Percentiles rank a stretch among this genome's conserved stretches.
These are phyloP conservation scores for Xylophagus ater DNA, from an alignment of 2,888 invertebrate species.

Conservation along the genomic window DNA sequence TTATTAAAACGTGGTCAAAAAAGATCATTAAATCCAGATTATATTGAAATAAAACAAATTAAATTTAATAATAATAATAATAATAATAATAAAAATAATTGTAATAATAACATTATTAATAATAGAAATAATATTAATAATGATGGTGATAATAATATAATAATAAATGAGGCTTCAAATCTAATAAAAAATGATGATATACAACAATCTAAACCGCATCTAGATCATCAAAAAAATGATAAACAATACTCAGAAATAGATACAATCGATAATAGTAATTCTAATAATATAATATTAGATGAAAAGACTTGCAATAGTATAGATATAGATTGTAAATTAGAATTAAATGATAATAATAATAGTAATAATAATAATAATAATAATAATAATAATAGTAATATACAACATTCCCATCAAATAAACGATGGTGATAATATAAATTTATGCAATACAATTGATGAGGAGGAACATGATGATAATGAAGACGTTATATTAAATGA, in stretches of 20 bases:
- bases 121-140: neutral
- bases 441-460: neutral
- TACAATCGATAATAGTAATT: slow-evolving; percentile 2
- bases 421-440: no score
- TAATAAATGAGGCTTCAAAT: no score
- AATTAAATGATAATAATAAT: slow-evolving; percentile 11
- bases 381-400: neutral
- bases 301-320: slow-evolving; percentile 9
- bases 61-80: slow-evolving; percentile 15
- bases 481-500: slow-evolving; percentile 13
- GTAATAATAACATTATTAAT: neutral
- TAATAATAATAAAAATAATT: neutral
- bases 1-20: slow-evolving; percentile 15
- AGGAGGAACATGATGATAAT: neutral
- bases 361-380: slow-evolving; percentile 13
- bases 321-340: slow-evolving; percentile 14
- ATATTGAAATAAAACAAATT: slow-evolving; percentile 15
- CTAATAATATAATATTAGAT: slow-evolving; percentile 15
- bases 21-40: slow-evolving; percentile 18
- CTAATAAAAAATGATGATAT: no score
- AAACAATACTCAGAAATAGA: slow-evolving; percentile 12
- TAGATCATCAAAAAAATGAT: no score
- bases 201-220: no score
- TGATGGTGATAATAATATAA: no score
- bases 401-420: slow-evolving; percentile 1